Evolutionary conservation across 2,113 vertebrate genomes (phyloP).

Genomic region (Zapus hudsonius): DNA sequence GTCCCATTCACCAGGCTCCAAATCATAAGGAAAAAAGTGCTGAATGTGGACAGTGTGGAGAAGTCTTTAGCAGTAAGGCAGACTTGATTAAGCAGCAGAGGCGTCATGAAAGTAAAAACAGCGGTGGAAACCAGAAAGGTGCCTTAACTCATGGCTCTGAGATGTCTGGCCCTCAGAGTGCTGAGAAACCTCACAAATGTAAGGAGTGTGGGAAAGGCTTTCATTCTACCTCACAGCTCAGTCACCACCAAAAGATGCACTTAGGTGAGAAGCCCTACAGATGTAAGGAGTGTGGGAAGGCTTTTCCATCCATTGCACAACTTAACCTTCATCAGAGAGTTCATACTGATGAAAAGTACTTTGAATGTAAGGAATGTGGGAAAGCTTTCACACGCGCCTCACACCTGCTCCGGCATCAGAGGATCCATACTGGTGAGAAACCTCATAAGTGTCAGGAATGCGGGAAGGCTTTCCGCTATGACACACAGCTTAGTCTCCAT

Average conservation of each 20-base stretch:
- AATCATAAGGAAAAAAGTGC: conserved; percentile 68
- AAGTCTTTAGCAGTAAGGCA: conserved; percentile 71
- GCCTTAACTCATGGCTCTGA: conserved; percentile 64
- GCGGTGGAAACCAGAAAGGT: conserved; percentile 65
- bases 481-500: conserved; percentile 82
- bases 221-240: conserved; percentile 76
- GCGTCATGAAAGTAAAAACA: conserved; percentile 75
- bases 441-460: conserved; percentile 81
- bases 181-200: conserved; percentile 75
- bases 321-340: conserved; percentile 80
- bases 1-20: conserved; percentile 34
- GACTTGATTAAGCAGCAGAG: conserved; percentile 73
- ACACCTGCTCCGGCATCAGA: conserved; percentile 80
- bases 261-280: conserved; percentile 81
- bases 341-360: conserved; percentile 76
- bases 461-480: conserved; percentile 80
- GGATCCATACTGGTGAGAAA: conserved; percentile 82
- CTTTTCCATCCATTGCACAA: conserved; percentile 80
- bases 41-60: conserved; percentile 72
- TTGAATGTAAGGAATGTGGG: conserved; percentile 79
- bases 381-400: conserved; percentile 81
- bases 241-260: conserved; percentile 80
- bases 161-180: conserved; percentile 61
- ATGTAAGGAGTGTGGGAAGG: conserved; percentile 80
- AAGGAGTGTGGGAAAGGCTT: conserved; percentile 80